Evolutionary conservation across 2,797 vertebrate genomes (phyloP), one percentile per base, ranked within the genome.

Genomic region (Hippoglossus hippoglossus): DNA sequence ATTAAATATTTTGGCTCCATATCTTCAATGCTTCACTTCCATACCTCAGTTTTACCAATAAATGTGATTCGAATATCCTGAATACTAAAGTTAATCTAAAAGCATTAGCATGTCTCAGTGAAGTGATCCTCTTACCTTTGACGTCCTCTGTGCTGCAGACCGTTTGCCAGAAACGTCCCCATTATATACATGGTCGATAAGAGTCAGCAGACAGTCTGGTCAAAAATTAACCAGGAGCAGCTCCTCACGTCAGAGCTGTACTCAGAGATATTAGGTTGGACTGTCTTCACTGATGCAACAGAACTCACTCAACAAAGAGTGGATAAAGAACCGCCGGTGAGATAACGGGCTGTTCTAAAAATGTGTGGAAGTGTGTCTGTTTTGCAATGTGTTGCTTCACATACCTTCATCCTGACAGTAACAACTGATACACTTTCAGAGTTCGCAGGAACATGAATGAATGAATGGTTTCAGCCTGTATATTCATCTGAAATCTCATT

Each of bases 161-260:
- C n/a, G 71, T 68, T 77, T 54, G 41, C 0, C 63, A 25, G 62
- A 67, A 68, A 31, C 12, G 0, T 53, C 11, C 61, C 57, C 52
- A 9, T 87, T 94, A 83, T 93, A 93, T 93, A 84, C 26, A 52
- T 63, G 49, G 68, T 62, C 55, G 61, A 46, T 44, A 9, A 67
- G 22, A 73, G 51, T 79, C 84, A 61, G 74, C 85, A 89, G 87
- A 91, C 69, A 63, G 51, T 46, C 15, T 0, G 21, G 75, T 90
- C n/a, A 89, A 86, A 82, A 0, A 90, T 92, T 91, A 88, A 88
- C 87, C 28, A 12, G n/a, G 72, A 59, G 54, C 71, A 63, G 57
- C 28, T 67, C 26, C 1, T 28, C 25, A 49, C 54, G 49, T 77
- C 69, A 77, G 83, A 71, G 28, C 67, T 49, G 16, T 44, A 22